Evolutionary conservation across 1,140 invertebrate species (phyloP), one percentile per base, ranked within the genome.

Genomic region (Procambarus clarkii): DNA sequence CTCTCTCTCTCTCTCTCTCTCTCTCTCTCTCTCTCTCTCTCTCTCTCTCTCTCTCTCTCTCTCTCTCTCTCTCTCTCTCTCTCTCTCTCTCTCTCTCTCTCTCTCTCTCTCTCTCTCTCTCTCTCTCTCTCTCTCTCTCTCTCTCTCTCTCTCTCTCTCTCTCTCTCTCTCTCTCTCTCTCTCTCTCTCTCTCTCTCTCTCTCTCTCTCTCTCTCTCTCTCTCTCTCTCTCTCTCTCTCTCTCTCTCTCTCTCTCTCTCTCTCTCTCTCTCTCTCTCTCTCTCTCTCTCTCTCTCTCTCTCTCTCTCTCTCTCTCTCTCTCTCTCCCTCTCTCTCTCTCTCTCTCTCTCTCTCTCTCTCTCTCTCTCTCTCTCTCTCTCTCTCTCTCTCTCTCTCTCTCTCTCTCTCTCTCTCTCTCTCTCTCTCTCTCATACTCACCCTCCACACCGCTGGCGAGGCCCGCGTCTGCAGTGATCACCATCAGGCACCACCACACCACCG

Each of bases 311-410:
- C 77, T 78, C 77, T 45, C 77, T 45, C 77, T 78, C 77, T 78
- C 77, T 78, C 77, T 78, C 77, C 54, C 78, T 48, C 78, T 80
- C 78, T 80, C 78, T 80, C 78, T 80, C 78, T 80, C 78, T 48
- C 78, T 80, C 78, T 80, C 78, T 80, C 78, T 80, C 78, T 80
- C 78, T 48, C 78, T 80, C 78, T 80, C 78, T 80, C 78, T 80
- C 78, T 80, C 78, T 80, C 78, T 80, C 78, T 80, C 78, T 80
- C 78, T 48, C 78, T 80, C 78, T 80, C 78, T 80, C 78, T 80
- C 78, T 80, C 78, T 48, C 78, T 80, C 78, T 80, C 45, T 48
- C 45, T 48, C 78, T 80, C 78, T 48, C 78, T 80, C 34, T 80
- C 78, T 80, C 78, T 80, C 78, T 80, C 78, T 48, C 78, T 78